phyloP scores from a whole-genome alignment of 2,888 invertebrate species.

The Elaeidobius kamerunicus region DNA sequence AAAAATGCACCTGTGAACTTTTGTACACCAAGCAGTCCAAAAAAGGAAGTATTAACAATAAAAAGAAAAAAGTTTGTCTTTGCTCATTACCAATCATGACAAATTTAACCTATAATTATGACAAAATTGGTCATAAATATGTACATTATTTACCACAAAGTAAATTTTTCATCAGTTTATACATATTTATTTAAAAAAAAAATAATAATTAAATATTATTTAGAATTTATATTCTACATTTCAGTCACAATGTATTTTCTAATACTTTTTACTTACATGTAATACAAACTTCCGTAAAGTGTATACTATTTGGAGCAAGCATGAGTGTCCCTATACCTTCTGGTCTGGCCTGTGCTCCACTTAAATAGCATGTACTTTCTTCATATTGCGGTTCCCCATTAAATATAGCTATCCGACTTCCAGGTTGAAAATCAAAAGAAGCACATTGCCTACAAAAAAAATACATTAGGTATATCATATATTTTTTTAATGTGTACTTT shows the following conservation, averaged over 20 bases:
- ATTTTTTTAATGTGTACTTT: background rate
- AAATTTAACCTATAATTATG: conserved; percentile 10
- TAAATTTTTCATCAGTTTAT: no score
- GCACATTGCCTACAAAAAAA: conserved; percentile 63
- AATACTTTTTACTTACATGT: conserved; percentile 75
- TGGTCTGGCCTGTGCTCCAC: conserved; percentile 80
- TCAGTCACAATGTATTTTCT: no score
- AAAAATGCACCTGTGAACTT: no score
- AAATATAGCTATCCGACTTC: conserved; percentile 78
- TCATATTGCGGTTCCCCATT: conserved; percentile 80
- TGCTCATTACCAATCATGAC: background rate
- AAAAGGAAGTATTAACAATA: no score
- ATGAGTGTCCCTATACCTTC: conserved; percentile 88
- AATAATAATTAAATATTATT: no score
- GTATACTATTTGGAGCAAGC: conserved; percentile 84
- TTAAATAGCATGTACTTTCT: conserved; percentile 83
- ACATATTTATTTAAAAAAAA: no score
- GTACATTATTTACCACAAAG: background rate
- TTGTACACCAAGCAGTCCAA: no score
- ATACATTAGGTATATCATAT: no score
- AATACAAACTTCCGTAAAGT: conserved; percentile 86
- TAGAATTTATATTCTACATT: no score
- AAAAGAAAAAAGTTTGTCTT: no score
- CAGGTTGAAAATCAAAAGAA: conserved; percentile 89
- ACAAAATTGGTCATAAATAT: conserved; percentile 4